Base-by-base conservation (phyloP, 2,113 vertebrate genomes). In the Herpailurus yagouaroundi region DNA sequence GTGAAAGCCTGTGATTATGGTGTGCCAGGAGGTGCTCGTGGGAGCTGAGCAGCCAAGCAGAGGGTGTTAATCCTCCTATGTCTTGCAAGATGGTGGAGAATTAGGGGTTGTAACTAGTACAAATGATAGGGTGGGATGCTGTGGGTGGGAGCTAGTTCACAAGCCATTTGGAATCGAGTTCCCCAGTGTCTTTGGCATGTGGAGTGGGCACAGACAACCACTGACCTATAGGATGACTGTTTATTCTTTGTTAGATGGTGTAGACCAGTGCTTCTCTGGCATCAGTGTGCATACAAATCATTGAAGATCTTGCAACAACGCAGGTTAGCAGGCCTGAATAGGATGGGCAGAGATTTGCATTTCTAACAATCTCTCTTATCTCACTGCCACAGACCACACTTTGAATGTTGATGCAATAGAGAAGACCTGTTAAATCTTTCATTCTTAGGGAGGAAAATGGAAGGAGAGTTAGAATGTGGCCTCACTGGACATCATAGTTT, bases 11-110 rank as follows among this genome's bases (percentile, higher is more conserved):
- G 0, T 83, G 7, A 13, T 41, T 5, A 45, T 1, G 0, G 3
- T 29, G 21, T 23, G 8, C 29, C 71, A n/a, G 13, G 25, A 12
- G 15, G 33, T 18, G 68, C 21, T 21, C 27, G 13, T 33, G 29
- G 8, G 25, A 5, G 23, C 52, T 14, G 1, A 57, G 18, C 25
- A 38, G 9, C 36, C 29, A 5, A 0, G 4, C 12, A 27, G 19
- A 38, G 3, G 31, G 18, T 19, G 11, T 48, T 36, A 27, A 52
- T 11, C 15, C 48, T 89, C 18, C 3, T 38, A 2, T 19, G 4
- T 77, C 41, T 50, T 52, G 2, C 18, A 41, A 84, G 18, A 79
- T 12, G 15, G 48, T 25, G 21, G 60, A 69, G 50, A 69, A 25
- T 18, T 45, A 25, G 14, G 29, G 29, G 8, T 23, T 84, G 5